Conservation (phyloP, 2,888 invertebrate species). For the Phasia obesa region DNA sequence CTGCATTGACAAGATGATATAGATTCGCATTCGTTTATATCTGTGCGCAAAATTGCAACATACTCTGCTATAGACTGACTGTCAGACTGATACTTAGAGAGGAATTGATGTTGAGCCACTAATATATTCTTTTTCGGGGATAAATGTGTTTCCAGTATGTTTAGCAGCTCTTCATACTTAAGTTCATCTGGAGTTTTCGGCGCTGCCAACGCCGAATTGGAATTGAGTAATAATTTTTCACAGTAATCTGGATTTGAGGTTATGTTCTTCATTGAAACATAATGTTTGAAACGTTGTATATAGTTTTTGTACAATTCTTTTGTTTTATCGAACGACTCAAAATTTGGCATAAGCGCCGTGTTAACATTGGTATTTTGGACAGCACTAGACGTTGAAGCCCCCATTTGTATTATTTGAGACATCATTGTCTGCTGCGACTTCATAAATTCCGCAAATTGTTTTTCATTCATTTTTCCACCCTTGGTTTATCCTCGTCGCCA, state of each 20-base stretch:
- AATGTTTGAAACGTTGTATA: neutral
- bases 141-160: neutral
- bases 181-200: neutral
- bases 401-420: too few relatives aligned
- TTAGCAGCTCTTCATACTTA: neutral
- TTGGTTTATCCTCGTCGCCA: too few relatives aligned
- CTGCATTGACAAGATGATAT: conserved; percentile 2
- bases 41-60: conserved; percentile 20
- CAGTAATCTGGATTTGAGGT: neutral
- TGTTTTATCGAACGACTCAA: neutral
- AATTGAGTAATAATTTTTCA: conserved; percentile 1
- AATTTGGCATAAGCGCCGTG: neutral
- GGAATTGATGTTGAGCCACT: neutral
- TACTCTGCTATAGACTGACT: conserved; percentile 12
- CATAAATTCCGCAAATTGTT: too few relatives aligned
- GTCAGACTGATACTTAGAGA: neutral
- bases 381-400: neutral
- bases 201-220: neutral
- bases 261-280: neutral
- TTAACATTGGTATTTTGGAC: neutral
- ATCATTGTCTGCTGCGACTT: too few relatives aligned
- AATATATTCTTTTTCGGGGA: neutral
- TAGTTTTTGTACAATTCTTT: neutral
- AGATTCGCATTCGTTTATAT: conserved; percentile 49
- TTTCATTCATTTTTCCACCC: too few relatives aligned